Evolutionary conservation across 2,797 vertebrate genomes (phyloP), one percentile per base, ranked within the genome.

Genomic region (Apogon hyalosoma): DNA sequence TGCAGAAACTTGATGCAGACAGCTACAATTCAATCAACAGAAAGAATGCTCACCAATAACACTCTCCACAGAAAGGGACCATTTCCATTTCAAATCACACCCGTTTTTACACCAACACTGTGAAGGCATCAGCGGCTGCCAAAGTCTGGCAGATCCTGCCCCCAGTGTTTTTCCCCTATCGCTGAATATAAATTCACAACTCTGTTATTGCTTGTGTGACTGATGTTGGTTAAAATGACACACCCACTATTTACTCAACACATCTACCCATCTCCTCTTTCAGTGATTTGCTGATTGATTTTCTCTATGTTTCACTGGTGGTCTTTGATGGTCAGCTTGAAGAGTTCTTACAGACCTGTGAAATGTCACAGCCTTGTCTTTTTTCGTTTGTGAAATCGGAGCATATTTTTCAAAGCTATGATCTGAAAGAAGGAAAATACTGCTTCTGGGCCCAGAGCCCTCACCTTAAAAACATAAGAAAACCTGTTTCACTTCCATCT

Each of bases 21-120:
- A 57, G 73, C 73, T 69, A 86, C 65, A 19, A 80, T 75, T 88
- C 72, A 88, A 87, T 89, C 76, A 76, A 69, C 60, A 70, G 47
- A 70, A 69, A 75, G 54, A 65, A 63, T 63, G 64, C 65, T 86
- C 73, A 76, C 72, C 77, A 83, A 76, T 63, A 69, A 77, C 78
- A 79, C 50, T 50, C 58, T 19, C 57, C 48, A 78, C 65, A 80
- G 69, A 69, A 64, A 81, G 59, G 59, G 42, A 74, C 57, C 53
- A 85, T 88, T 91, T 88, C 82, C 77, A 85, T 91, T 86, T 90
- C 67, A 86, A 90, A 88, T 88, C 54, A 1, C 62, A 84, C 67
- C 66, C 67, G 69, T 82, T 88, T 86, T 73, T 81, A 87, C 68
- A 86, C 58, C 28, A 38, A 48, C 56, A 66, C 48, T 36, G 63